Evolutionary conservation across 2,113 vertebrate genomes (phyloP).

Genomic region (Spilogale gracilis): DNA sequence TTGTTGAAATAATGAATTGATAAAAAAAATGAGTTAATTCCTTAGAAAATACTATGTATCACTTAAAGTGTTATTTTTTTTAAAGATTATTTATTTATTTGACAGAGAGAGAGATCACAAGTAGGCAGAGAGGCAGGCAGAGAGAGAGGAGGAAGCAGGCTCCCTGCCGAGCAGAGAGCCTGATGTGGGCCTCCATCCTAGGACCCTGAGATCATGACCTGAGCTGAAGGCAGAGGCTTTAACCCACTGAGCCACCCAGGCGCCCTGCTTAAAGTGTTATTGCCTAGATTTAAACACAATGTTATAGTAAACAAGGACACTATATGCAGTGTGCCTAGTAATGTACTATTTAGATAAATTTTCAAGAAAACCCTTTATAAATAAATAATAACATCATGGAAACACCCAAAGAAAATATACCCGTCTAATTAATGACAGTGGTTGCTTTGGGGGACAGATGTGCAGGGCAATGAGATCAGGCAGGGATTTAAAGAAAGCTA

Average conservation of each 20-base stretch:
- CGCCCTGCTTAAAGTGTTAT: not conserved
- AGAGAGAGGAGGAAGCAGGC: too few relatives aligned
- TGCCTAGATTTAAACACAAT: not conserved
- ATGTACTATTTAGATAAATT: not conserved
- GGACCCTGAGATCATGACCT: too few relatives aligned
- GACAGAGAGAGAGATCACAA: too few relatives aligned
- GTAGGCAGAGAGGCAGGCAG: too few relatives aligned
- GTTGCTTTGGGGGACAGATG: rapidly evolving
- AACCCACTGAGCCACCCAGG: too few relatives aligned
- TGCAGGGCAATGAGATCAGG: not conserved
- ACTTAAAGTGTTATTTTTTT: not conserved
- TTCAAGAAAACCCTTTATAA: not conserved
- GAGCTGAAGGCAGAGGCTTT: too few relatives aligned
- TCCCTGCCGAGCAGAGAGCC: too few relatives aligned
- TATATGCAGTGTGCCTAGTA: not conserved
- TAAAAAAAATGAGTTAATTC: not conserved
- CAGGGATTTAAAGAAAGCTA: not conserved
- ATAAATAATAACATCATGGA: not conserved
- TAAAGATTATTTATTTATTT: too few relatives aligned
- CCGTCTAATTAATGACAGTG: not conserved
- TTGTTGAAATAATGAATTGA: not conserved
- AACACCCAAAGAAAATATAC: not conserved
- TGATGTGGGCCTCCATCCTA: too few relatives aligned
- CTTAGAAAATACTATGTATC: not conserved
- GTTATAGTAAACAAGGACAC: not conserved